Conservation (phyloP, 1,140 invertebrate genomes). For the Acromyrmex charruanus region DNA sequence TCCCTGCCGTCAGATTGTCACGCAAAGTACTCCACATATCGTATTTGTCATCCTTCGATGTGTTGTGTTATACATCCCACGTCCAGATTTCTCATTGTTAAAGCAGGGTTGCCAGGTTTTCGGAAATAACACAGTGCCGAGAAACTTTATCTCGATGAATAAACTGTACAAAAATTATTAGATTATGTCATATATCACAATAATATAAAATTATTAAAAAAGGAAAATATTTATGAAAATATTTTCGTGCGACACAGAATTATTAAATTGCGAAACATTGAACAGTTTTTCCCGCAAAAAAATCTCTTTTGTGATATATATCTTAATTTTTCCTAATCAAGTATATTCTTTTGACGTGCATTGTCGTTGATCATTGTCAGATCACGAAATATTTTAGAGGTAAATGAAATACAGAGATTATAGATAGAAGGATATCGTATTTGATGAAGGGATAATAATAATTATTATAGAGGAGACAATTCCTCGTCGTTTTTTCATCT, state of each 20-base stretch:
- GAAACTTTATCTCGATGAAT: constrained; percentile 3
- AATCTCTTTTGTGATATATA: neutral
- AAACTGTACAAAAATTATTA: neutral
- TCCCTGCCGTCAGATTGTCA: constrained; percentile 20
- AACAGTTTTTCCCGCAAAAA: neutral
- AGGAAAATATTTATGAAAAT: too few relatives aligned
- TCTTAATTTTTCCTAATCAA: constrained; percentile 8
- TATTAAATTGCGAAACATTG: too few relatives aligned
- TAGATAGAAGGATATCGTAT: neutral
- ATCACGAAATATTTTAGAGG: neutral
- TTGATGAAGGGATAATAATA: constrained; percentile 33
- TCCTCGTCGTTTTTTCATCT: neutral
- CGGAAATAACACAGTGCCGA: neutral
- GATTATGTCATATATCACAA: neutral
- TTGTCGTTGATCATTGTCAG: neutral
- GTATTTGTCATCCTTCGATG: neutral
- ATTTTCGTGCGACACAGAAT: neutral
- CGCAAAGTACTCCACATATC: constrained; percentile 3
- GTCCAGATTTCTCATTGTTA: neutral
- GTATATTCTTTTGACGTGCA: neutral
- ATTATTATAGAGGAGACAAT: neutral
- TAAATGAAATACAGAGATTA: neutral
- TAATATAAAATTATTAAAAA: neutral
- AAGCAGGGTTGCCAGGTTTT: neutral
- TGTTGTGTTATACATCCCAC: neutral